Evolutionary conservation across 2,797 vertebrate genomes (phyloP), one percentile per base, ranked within the genome.

Genomic region (Amblyraja radiata): DNA sequence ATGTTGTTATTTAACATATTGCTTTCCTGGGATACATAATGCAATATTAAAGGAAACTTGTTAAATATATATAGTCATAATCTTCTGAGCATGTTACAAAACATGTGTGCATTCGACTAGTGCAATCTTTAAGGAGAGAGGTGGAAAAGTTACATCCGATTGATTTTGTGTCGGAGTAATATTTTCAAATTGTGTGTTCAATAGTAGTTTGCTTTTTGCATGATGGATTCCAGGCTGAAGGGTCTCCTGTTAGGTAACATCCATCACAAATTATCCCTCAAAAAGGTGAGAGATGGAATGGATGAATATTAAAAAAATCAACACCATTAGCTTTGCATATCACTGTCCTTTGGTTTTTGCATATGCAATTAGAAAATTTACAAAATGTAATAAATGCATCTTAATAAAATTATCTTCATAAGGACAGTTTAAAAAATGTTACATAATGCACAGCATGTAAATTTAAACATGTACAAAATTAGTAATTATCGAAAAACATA

Each of bases 331-430:
- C 46, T 71, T 74, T 39, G 71, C 71, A 92, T 58, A 92, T 68
- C 36, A 90, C 71, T 46, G 39, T 76, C 36, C 76, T 92, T 92
- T 92, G 90, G 21, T 93, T 94, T 94, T 91, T 93, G 94, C 93
- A 95, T 88, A 94, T 93, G 93, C 90, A 95, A 23, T 74, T 93
- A 93, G 94, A 94, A 95, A 94, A 94, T 94, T 93, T 95, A 95
- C 94, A 95, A 95, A 95, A 96, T 95, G 68, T 76, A 93, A 81
- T 77, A 92, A 94, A 93, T 93, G 88, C 25, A 54, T 93, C 93
- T 93, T 81, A 90, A 95, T 94, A 94, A 95, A 96, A 94, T 95
- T 93, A 96, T 95, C 95, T 96, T 96, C 96, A 95, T 96, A 95
- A 95, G 94, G 86, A 95, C 93, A 93, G 95, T 96, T 96, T 95